Base-by-base conservation (phyloP, 1,140 invertebrate genomes). In the Listronotus oregonensis region DNA sequence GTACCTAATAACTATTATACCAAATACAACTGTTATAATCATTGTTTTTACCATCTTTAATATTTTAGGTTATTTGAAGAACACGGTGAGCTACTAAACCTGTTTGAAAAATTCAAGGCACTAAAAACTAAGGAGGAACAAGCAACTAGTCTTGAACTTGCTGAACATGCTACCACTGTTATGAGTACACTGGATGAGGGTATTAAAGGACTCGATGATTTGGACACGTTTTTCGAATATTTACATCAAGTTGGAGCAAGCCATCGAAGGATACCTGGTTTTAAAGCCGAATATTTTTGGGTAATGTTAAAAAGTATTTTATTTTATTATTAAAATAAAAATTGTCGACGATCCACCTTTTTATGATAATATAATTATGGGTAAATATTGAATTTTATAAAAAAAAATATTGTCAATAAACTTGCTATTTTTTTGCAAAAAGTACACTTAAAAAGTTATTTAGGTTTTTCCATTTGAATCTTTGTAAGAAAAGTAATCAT, bases 161-260 rank as follows among this genome's bases (percentile, higher is more conserved):
- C 89, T 8, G 90, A 94, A 73, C 94, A 96, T 74, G 94, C 93
- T 12, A 88, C 86, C 60, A 90, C 89, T 70, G 93, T 96, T 10
- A 96, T 96, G 93, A 86, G 85, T 66, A 93, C 93, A 1, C 80
- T 96, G 51, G 89, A 92, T 72, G 89, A 95, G 75, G 90, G 90
- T 37, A 95, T 96, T 78, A 90, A 90, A 74, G 87, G 88, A 27
- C 82, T 95, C 52, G 92, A 95, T 73, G 88, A 94, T 72, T 84
- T 93, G 70, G 92, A 95, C 74, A 85, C 85, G 64, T 94, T 95
- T 80, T 87, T 94, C 75, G 85, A 89, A 65, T 93, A 89, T 77
- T 83, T 96, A 12, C 86, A 91, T 71, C 86, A 91, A 75, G 87
- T 94, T 37, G 94, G 93, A 11, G 89, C 90, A 43, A 87, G 89